Conservation (phyloP, 2,797 vertebrate genomes). For the Moxostoma hubbsi region DNA sequence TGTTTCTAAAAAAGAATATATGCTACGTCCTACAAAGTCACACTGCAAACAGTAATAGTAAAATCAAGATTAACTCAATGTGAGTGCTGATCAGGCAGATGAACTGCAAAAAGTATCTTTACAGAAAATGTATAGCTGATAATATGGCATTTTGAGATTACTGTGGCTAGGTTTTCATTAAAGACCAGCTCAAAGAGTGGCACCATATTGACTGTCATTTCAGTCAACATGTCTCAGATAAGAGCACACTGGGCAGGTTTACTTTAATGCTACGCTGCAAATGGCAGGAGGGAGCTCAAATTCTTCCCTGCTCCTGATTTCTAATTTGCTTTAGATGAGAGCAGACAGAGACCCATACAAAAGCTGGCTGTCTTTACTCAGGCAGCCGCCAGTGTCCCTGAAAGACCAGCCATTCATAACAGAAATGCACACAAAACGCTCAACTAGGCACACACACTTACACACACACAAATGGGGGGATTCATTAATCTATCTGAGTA, state of each 20-base stretch:
- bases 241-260: conserved; percentile 78
- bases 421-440: conserved; percentile 56
- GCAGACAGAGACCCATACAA: conserved; percentile 93
- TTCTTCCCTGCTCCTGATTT: conserved; percentile 86
- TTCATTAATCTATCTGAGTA: conserved; percentile 90
- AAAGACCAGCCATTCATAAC: conserved; percentile 89
- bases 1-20: background rate
- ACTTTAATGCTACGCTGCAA: conserved; percentile 79
- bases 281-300: conserved; percentile 79
- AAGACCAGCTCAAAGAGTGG: conserved; percentile 65
- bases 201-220: conserved; percentile 73
- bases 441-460: conserved; percentile 27
- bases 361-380: conserved; percentile 90
- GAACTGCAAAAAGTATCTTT: conserved; percentile 44
- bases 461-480: conserved; percentile 74
- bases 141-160: conserved; percentile 59
- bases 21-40: conserved; percentile 4
- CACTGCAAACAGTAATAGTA: background rate
- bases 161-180: conserved; percentile 57
- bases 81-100: conserved; percentile 15
- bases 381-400: conserved; percentile 82
- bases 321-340: conserved; percentile 97
- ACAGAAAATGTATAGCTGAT: conserved; percentile 53
- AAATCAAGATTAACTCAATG: conserved; percentile 28
- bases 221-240: conserved; percentile 71